A percentile compares a stretch with the other conserved stretches of the same genome.
These are phyloP conservation scores for Palythoa heliodiscus DNA, from an alignment of 92 coral and sea anemone species.

Conservation along the genomic window DNA sequence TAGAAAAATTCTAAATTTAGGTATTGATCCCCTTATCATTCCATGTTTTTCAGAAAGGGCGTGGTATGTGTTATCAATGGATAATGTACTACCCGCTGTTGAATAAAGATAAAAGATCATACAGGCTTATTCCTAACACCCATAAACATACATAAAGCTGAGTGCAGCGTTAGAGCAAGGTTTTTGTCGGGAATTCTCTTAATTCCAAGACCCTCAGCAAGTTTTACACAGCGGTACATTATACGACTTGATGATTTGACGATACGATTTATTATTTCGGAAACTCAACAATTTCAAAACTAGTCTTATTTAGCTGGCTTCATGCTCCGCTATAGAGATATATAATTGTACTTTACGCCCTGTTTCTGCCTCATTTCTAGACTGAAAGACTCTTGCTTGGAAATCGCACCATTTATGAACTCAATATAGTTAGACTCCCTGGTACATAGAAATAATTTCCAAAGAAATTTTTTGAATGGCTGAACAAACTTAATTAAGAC, in stretches of 20 bases:
- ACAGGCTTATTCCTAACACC: background rate
- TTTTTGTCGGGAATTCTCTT: background rate
- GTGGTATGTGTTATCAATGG: background rate
- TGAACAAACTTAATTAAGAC: conserved; percentile 14
- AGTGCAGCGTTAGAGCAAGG: background rate
- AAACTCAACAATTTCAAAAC: background rate
- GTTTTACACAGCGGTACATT: conserved; percentile 26
- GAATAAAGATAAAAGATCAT: background rate
- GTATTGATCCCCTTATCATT: background rate
- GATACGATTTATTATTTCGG: background rate
- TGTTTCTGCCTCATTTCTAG: too few species aligned
- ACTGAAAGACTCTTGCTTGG: background rate
- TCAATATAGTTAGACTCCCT: background rate
- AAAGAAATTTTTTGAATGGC: conserved; percentile 15
- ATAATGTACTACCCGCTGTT: conserved; percentile 19
- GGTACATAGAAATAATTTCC: background rate
- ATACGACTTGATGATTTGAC: background rate
- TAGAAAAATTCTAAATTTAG: background rate
- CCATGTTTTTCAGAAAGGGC: background rate
- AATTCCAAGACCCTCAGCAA: background rate
- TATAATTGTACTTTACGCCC: too few species aligned
- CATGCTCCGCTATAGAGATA: too few species aligned
- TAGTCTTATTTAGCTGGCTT: too few species aligned
- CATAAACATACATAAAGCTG: background rate
- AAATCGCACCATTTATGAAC: background rate